Evolutionary conservation across 2,113 vertebrate genomes (phyloP), one percentile per base, ranked within the genome.

Genomic region (Catharus fuscescens): DNA sequence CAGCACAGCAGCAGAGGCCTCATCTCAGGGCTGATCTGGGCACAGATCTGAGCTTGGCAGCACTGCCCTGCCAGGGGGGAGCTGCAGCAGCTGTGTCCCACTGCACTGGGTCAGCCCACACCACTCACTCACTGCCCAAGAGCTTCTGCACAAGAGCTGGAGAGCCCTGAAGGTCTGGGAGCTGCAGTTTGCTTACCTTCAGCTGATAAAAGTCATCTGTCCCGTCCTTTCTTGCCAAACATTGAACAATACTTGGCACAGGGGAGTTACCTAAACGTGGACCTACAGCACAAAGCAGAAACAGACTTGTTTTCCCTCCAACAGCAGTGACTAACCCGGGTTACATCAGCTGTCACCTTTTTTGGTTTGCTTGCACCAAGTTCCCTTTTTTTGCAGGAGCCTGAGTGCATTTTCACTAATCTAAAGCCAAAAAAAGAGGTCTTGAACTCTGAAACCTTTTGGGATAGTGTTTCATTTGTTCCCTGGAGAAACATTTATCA

Each of bases 181-280:
- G 47, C 60, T 80, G 76, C 40, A 32, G 40, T 85, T 96, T 84
- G 85, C 98, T 99, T 97, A 99, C 99, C 98, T 99, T 99, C 71
- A 99, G 98, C 96, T 99, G 99, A 97, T 99, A 99, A 85, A 99
- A 99, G 97, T 99, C 99, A 95, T 99, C 99, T 1, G 99, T 99
- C 95, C 99, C 99, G 32, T 99, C 99, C 96, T 99, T 99, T 93
- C 99, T 99, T 70, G 99, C 99, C 98, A 99, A 98, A 98, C 99
- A 99, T 97, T 99, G 99, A 93, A 99, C 99, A 96, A 99, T 99
- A 97, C 99, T 99, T 64, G 98, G 99, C 96, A 99, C 99, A 6
- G 99, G 99, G 83, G 99, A 99, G 98, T 99, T 99, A 96, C 99
- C 99, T 97, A 99, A 97, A 77, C 99, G 99, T 93, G 99, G 99